A percentile compares a stretch with the other conserved stretches of the same genome.
These are phyloP conservation scores for Drosophila neonasuta DNA, from an alignment of 2,888 invertebrate species.

Conservation along the genomic window DNA sequence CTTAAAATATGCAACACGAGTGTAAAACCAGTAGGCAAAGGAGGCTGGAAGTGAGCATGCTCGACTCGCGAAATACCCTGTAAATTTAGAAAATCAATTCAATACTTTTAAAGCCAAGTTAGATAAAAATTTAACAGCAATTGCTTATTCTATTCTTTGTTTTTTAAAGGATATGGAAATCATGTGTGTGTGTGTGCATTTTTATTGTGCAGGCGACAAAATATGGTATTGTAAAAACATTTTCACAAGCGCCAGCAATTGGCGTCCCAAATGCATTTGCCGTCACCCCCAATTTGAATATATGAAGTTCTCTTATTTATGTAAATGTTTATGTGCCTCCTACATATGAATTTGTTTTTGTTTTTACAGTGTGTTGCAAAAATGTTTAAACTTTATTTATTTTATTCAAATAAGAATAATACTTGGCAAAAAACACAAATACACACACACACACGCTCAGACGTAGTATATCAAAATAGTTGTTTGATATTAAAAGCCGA, in stretches of 20 bases:
- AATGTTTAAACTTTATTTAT: conserved; percentile 45
- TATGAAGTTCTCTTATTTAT: conserved; percentile 21
- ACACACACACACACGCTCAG: background rate
- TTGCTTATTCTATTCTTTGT: background rate
- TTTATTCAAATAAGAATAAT: conserved; percentile 63
- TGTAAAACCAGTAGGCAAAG: conserved; percentile 2
- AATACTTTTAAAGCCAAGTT: background rate
- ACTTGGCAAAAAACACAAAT: background rate
- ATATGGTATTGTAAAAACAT: conserved; percentile 73
- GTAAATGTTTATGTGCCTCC: conserved; percentile 36
- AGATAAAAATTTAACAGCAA: background rate
- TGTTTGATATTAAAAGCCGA: conserved; percentile 30
- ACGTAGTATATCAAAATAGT: conserved; percentile 45
- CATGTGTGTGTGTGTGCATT: background rate
- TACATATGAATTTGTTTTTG: conserved; percentile 17
- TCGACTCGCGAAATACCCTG: conserved; percentile 1
- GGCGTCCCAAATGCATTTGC: conserved; percentile 45
- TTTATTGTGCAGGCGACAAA: conserved; percentile 36
- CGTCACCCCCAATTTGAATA: conserved; percentile 5
- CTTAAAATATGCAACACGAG: conserved; percentile 65
- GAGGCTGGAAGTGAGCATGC: background rate
- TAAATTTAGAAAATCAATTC: background rate
- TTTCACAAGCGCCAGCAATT: conserved; percentile 51
- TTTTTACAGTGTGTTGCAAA: conserved; percentile 11
- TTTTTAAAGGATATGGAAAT: conserved; percentile 2